Evolutionary conservation across 2,113 vertebrate species (phyloP).

Genomic region (Paramormyrops kingsleyae): DNA sequence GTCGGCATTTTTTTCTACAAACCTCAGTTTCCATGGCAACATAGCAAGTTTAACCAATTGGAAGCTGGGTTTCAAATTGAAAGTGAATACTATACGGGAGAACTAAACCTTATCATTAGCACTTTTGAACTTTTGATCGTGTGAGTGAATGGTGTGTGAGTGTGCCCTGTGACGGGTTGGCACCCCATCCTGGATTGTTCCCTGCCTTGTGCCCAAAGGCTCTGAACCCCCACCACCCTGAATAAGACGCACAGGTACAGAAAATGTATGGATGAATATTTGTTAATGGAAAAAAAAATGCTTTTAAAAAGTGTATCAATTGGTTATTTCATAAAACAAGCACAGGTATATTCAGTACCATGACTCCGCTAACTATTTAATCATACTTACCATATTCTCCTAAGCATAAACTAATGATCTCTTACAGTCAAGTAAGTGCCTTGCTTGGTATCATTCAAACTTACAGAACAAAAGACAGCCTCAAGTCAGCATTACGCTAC

Average conservation of each 20-base stretch:
- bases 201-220: background rate
- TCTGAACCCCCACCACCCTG: background rate
- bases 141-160: background rate
- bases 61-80: background rate
- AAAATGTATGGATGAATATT: background rate
- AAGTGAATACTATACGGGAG: background rate
- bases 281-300: background rate
- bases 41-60: background rate
- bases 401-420: background rate
- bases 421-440: background rate
- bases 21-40: background rate
- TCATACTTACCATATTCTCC: background rate
- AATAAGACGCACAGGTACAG: background rate
- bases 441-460: background rate
- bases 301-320: background rate
- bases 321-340: background rate
- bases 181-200: background rate
- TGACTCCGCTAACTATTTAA: background rate
- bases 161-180: background rate
- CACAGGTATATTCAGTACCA: background rate
- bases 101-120: background rate
- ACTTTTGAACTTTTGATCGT: background rate
- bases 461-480: background rate
- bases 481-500: background rate
- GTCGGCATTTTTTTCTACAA: background rate